Base-by-base conservation (phyloP, 2,113 vertebrate species). In the Anoplopoma fimbria region DNA sequence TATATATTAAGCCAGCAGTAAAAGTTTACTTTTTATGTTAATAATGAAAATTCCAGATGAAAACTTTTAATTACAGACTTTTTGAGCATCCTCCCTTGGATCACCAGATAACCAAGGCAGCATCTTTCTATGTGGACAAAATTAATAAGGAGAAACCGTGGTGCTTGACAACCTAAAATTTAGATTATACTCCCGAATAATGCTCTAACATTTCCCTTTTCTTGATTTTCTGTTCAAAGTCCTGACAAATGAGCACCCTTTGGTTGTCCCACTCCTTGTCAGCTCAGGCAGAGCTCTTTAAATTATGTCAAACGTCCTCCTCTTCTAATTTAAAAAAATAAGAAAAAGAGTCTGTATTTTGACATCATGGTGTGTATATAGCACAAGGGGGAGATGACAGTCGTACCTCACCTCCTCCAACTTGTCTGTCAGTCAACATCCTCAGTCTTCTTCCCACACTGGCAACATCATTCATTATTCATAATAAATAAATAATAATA, bases 401-500 rank as follows among this genome's bases (percentile, higher is more conserved):
- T 34, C 29, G 23, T 80, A 75, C 77, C 69, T 61, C 81, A 83
- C 68, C 65, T 87, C 87, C 89, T 73, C 78, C 85, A 27, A 64
- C 69, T 80, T 58, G 75, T 89, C 87, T 65, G 1, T 91, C 90
- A 90, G 25, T 88, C 77, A 69, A 83, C 77, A 79, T 80, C 80
- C 23, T 75, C 74, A 79, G 73, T 36, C 53, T 75, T 55, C 87
- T 77, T 88, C 86, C 82, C 77, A 91, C 70, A 70, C 67, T 65
- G 36, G 78, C 71, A n/a, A n/a, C n/a, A n/a, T n/a, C n/a, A n/a
- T n/a, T n/a, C n/a, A n/a, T n/a, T n/a, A n/a, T n/a, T n/a, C n/a
- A n/a, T n/a, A n/a, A n/a, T n/a, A n/a, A n/a, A n/a, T n/a, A n/a
- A n/a, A n/a, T n/a, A n/a, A n/a, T n/a, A n/a, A n/a, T n/a, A n/a